These are phyloP conservation scores for Gonatopus flavifemur DNA, from an alignment of 1,140 invertebrate genomes.

Conservation along the genomic window DNA sequence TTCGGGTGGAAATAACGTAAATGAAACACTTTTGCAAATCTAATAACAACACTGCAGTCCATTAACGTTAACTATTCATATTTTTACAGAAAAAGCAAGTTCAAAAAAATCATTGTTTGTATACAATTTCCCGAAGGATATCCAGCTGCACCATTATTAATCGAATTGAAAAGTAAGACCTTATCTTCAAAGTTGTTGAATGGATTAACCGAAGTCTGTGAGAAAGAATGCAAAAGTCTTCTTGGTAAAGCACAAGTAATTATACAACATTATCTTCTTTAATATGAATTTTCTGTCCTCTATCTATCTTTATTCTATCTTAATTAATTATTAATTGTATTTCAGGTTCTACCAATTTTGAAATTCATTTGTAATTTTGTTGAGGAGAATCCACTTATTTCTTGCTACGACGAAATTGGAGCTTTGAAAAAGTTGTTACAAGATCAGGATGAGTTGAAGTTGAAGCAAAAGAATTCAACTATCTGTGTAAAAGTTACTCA, in stretches of 20 bases:
- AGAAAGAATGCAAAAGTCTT: slow-evolving; percentile 66
- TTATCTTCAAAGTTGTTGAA: slow-evolving; percentile 67
- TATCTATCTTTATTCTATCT: background rate
- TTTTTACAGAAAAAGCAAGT: slow-evolving; percentile 59
- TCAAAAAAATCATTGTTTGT: slow-evolving; percentile 66
- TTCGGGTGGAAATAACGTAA: slow-evolving; percentile 70
- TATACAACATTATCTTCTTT: slow-evolving; percentile 4
- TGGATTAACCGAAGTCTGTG: slow-evolving; percentile 66
- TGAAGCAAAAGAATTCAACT: slow-evolving; percentile 69
- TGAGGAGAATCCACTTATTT: slow-evolving; percentile 71
- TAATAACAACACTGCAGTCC: too few species aligned
- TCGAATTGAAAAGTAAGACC: slow-evolving; percentile 76
- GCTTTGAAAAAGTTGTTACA: slow-evolving; percentile 61
- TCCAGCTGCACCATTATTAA: slow-evolving; percentile 60
- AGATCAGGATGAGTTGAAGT: slow-evolving; percentile 63
- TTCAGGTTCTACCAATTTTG: slow-evolving; percentile 60
- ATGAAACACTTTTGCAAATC: slow-evolving; percentile 17
- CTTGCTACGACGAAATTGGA: slow-evolving; percentile 74
- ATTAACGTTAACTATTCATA: slow-evolving; percentile 13
- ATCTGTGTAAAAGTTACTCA: slow-evolving; percentile 64
- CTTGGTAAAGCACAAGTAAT: slow-evolving; percentile 64
- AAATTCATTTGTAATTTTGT: slow-evolving; percentile 70
- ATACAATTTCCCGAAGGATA: slow-evolving; percentile 70
- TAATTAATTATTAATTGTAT: background rate
- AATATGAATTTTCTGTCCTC: slow-evolving; percentile 14